Percentiles rank a stretch among this genome's conserved stretches.
Evolutionary conservation across 2,797 vertebrate species (phyloP).

Genomic region (Pachyuromys duprasi): DNA sequence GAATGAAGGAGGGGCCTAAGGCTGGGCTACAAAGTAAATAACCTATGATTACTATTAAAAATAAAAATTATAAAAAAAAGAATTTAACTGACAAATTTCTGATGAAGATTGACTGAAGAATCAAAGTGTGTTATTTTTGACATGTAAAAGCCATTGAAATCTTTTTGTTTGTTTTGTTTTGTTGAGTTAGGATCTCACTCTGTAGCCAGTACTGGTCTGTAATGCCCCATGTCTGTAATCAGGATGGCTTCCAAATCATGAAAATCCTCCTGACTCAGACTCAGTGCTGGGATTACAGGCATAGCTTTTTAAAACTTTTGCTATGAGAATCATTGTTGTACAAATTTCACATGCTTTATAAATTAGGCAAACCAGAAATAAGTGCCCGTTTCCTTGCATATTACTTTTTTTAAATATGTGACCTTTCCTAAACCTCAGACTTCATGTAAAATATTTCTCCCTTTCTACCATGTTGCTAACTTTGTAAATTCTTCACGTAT

Average conservation of each 20-base stretch:
- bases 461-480: background rate
- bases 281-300: background rate
- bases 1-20: no score
- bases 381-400: background rate
- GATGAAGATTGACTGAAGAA: background rate
- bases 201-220: background rate
- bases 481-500: background rate
- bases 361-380: background rate
- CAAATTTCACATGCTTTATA: background rate
- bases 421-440: slow-evolving; percentile 16
- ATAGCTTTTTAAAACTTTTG: background rate
- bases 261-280: background rate
- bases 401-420: background rate
- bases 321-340: background rate
- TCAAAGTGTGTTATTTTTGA: background rate
- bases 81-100: slow-evolving; percentile 8
- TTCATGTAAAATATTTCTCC: background rate
- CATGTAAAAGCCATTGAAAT: background rate
- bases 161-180: background rate
- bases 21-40: no score
- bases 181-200: background rate
- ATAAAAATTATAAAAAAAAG: no score
- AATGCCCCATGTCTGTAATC: background rate
- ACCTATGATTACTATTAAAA: no score
- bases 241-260: background rate